A percentile compares a stretch with the other conserved stretches of the same genome.
These are phyloP conservation scores for Sebastes miniatus DNA, from an alignment of 2,797 vertebrate species.

Conservation along the genomic window DNA sequence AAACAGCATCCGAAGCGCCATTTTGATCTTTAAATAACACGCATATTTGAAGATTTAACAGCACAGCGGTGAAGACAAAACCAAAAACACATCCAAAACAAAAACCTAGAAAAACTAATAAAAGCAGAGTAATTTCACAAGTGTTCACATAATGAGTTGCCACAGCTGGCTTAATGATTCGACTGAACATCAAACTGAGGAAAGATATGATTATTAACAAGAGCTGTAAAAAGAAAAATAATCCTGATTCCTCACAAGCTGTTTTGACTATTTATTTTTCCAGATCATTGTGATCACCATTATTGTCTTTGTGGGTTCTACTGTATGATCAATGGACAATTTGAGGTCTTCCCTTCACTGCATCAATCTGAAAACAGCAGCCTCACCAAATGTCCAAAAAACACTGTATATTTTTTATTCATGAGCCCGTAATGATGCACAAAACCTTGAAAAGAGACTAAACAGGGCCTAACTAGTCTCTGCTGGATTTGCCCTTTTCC, in stretches of 20 bases:
- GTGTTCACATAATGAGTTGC: constrained; percentile 21
- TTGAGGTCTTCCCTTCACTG: not conserved
- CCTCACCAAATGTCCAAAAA: constrained; percentile 12
- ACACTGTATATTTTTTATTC: constrained; percentile 47
- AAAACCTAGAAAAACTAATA: not conserved
- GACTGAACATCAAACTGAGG: constrained; percentile 3
- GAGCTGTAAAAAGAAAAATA: constrained; percentile 14
- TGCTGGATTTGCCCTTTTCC: constrained; percentile 28
- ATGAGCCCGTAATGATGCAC: constrained; percentile 46
- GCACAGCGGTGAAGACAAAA: not conserved
- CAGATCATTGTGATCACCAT: not conserved
- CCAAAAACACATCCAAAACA: not conserved
- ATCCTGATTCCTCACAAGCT: not conserved
- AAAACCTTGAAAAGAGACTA: constrained; percentile 58
- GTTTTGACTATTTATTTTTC: not conserved
- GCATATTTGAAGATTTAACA: constrained; percentile 10
- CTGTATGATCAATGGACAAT: not conserved
- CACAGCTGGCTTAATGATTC: constrained; percentile 23
- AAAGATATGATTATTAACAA: constrained; percentile 21
- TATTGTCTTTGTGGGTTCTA: not conserved
- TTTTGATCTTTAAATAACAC: not conserved
- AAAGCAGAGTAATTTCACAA: constrained; percentile 13
- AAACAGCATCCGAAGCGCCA: not conserved
- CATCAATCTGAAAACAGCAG: constrained; percentile 15
- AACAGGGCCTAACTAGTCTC: constrained; percentile 54